A percentile compares a stretch with the other conserved stretches of the same genome.
These are phyloP conservation scores for Synaphobranchus kaupii DNA, from an alignment of 2,797 vertebrate species.

Conservation along the genomic window DNA sequence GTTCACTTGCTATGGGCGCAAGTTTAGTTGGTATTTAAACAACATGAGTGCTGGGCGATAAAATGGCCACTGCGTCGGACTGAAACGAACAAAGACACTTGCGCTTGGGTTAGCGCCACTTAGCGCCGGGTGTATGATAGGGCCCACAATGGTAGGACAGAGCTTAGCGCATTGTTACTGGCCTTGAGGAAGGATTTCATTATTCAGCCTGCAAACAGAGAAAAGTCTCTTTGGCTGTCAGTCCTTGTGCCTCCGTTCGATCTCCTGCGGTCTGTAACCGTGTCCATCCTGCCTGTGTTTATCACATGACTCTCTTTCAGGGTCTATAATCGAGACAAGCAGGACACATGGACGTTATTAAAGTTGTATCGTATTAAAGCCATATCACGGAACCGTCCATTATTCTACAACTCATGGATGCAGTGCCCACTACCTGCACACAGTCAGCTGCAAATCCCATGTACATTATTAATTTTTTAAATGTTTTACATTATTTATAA, in stretches of 20 bases:
- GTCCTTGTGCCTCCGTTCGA: conserved; percentile 55
- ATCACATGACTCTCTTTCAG: conserved; percentile 55
- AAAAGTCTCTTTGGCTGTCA: conserved; percentile 49
- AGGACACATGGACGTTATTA: conserved; percentile 59
- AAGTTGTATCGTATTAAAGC: conserved; percentile 61
- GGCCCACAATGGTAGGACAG: conserved; percentile 49
- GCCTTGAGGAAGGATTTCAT: conserved; percentile 66
- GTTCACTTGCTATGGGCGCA: no score
- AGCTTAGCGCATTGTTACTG: conserved; percentile 61
- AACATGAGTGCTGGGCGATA: no score
- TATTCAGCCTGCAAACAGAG: conserved; percentile 41
- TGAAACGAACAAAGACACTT: no score
- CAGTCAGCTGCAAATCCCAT: no score
- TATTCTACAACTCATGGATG: conserved; percentile 25
- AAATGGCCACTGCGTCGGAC: no score
- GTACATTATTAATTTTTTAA: no score
- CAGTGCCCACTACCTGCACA: no score
- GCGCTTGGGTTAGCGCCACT: no score
- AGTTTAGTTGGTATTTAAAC: no score
- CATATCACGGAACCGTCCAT: conserved; percentile 55
- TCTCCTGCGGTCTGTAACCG: conserved; percentile 51
- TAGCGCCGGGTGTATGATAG: no score
- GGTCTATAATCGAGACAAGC: conserved; percentile 64
- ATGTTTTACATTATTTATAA: no score
- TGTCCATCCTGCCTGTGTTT: conserved; percentile 62